These are phyloP conservation scores for Uloborus plumipes DNA, from an alignment of 2,888 invertebrate species.

Conservation along the genomic window DNA sequence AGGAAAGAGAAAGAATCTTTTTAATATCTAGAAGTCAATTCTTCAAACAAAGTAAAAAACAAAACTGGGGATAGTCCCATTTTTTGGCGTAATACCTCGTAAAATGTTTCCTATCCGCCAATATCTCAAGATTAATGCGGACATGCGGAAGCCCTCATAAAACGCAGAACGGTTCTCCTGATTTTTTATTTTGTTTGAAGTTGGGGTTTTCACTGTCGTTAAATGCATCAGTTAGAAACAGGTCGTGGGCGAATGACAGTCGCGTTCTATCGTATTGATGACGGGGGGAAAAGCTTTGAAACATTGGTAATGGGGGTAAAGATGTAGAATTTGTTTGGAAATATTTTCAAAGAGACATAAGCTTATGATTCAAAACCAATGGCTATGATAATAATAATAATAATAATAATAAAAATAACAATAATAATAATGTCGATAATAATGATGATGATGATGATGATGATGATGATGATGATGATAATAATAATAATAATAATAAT, in stretches of 20 bases:
- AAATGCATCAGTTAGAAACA: slow-evolving; percentile 46
- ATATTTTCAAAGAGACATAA: too few relatives aligned
- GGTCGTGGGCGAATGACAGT: slow-evolving; percentile 29
- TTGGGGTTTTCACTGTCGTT: slow-evolving; percentile 20
- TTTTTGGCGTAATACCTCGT: slow-evolving; percentile 58
- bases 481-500: too few relatives aligned
- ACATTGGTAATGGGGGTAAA: too few relatives aligned
- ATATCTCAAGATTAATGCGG: slow-evolving; percentile 60
- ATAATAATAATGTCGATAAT: too few relatives aligned
- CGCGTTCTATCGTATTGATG: slow-evolving; percentile 8
- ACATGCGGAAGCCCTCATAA: slow-evolving; percentile 36
- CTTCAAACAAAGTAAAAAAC: slow-evolving; percentile 44
- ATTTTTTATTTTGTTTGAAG: too few relatives aligned
- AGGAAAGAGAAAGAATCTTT: slow-evolving; percentile 30
- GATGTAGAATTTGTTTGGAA: too few relatives aligned
- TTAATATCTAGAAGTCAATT: slow-evolving; percentile 57
- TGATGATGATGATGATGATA: too few relatives aligned
- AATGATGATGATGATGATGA: too few relatives aligned
- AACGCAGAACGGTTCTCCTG: slow-evolving; percentile 4
- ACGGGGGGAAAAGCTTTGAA: too few relatives aligned
- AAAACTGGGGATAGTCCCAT: slow-evolving; percentile 37
- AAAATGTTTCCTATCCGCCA: slow-evolving; percentile 58
- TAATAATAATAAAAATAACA: too few relatives aligned
- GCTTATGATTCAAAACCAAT: too few relatives aligned
- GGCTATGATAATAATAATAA: too few relatives aligned